A percentile compares a stretch with the other conserved stretches of the same genome.
These are phyloP conservation scores for Spea bombifrons DNA, from an alignment of 2,113 vertebrate species.

Conservation along the genomic window DNA sequence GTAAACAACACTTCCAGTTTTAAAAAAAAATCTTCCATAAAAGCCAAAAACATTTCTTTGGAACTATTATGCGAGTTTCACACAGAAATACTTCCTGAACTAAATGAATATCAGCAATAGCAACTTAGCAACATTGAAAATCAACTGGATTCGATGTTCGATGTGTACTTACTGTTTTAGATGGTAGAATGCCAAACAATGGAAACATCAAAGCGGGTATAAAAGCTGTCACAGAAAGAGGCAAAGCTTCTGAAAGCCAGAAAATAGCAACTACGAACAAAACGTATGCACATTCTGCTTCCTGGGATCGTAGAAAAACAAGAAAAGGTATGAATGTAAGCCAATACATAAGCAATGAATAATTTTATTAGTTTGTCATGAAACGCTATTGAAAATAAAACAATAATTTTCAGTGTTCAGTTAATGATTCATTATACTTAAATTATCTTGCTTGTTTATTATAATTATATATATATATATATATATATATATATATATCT, in stretches of 20 bases:
- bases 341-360: background rate
- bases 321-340: background rate
- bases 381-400: no score
- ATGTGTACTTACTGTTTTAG: slow-evolving; percentile 66
- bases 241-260: slow-evolving; percentile 86
- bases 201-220: slow-evolving; percentile 86
- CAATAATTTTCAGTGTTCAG: no score
- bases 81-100: background rate
- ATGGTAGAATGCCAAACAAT: slow-evolving; percentile 80
- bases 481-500: no score
- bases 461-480: no score
- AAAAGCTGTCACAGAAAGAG: slow-evolving; percentile 80
- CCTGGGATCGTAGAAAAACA: slow-evolving; percentile 63
- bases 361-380: no score
- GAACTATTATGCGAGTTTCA: no score
- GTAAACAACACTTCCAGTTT: no score
- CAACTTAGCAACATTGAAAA: background rate
- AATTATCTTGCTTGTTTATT: no score
- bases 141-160: background rate
- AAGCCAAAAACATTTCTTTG: no score
- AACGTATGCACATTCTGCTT: slow-evolving; percentile 81
- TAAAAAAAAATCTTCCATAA: no score
- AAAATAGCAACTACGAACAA: slow-evolving; percentile 78
- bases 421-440: no score
- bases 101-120: background rate